These are phyloP conservation scores for Apotomis capreana DNA, from an alignment of 2,888 invertebrate genomes.

Conservation along the genomic window DNA sequence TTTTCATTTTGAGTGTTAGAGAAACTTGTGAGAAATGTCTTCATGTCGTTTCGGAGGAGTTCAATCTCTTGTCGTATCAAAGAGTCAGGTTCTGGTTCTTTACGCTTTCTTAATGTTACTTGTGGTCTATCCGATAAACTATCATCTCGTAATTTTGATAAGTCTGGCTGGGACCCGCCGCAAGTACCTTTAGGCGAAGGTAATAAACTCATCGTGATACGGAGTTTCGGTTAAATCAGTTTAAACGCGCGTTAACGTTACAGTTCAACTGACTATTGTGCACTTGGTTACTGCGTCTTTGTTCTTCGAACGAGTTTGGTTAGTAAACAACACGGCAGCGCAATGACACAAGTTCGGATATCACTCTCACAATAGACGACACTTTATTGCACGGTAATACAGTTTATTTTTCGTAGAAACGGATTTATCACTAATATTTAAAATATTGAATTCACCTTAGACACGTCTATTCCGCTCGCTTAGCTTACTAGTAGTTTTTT, in stretches of 20 bases:
- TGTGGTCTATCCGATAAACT: background rate
- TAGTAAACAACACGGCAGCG: constrained; percentile 1
- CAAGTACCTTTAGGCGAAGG: background rate
- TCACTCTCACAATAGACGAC: background rate
- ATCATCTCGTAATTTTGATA: background rate
- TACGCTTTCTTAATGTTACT: constrained; percentile 8
- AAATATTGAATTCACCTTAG: no score
- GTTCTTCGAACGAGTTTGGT: background rate
- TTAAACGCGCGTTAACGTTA: background rate
- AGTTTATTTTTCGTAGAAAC: no score
- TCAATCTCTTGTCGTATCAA: background rate
- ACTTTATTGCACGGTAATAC: background rate
- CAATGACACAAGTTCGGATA: background rate
- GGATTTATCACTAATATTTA: no score
- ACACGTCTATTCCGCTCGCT: no score
- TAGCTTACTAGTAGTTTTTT: no score
- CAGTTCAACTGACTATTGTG: background rate
- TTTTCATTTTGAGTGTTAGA: background rate
- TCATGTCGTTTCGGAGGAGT: constrained; percentile 6
- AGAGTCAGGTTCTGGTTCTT: constrained; percentile 13
- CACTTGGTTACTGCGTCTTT: no score
- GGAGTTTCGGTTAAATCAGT: background rate
- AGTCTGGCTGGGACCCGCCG: constrained; percentile 5
- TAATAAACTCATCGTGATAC: background rate
- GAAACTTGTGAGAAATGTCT: background rate